phyloP scores from a whole-genome alignment of 2,888 invertebrate genomes.

The Limnephilus rhombicus region DNA sequence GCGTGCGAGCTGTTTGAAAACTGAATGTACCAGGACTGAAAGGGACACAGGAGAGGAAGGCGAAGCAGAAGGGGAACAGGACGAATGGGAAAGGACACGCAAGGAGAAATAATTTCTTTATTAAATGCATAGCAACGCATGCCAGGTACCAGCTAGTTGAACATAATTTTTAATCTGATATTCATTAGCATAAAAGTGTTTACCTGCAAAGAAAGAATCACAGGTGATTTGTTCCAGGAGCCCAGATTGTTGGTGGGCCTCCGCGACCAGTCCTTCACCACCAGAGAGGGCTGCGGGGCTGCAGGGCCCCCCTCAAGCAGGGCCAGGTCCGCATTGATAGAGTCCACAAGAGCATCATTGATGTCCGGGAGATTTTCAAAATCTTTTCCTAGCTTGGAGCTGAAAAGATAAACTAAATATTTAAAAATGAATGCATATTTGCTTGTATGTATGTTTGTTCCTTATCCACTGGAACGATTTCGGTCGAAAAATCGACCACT shows the following conservation, averaged over 20 bases:
- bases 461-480: too few relatives aligned
- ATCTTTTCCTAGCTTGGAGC: constrained; percentile 37
- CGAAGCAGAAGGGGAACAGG: too few relatives aligned
- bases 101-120: too few relatives aligned
- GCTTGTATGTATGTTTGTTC: too few relatives aligned
- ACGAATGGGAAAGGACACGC: too few relatives aligned
- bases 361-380: constrained; percentile 53
- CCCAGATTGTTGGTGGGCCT: constrained; percentile 12
- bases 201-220: constrained; percentile 52
- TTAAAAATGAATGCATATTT: too few relatives aligned
- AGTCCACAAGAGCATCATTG: constrained; percentile 56
- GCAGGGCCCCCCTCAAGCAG: constrained; percentile 32
- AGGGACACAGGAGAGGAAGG: too few relatives aligned
- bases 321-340: constrained; percentile 51
- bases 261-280: background rate
- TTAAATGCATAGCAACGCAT: too few relatives aligned
- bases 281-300: background rate
- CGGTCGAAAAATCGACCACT: too few relatives aligned
- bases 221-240: constrained; percentile 57
- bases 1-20: too few relatives aligned
- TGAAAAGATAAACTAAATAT: background rate
- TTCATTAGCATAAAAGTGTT: background rate
- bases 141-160: too few relatives aligned
- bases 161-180: background rate
- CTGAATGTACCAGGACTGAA: too few relatives aligned